phyloP scores from a whole-genome alignment of 2,888 invertebrate genomes.

The Synergus japonicus region DNA sequence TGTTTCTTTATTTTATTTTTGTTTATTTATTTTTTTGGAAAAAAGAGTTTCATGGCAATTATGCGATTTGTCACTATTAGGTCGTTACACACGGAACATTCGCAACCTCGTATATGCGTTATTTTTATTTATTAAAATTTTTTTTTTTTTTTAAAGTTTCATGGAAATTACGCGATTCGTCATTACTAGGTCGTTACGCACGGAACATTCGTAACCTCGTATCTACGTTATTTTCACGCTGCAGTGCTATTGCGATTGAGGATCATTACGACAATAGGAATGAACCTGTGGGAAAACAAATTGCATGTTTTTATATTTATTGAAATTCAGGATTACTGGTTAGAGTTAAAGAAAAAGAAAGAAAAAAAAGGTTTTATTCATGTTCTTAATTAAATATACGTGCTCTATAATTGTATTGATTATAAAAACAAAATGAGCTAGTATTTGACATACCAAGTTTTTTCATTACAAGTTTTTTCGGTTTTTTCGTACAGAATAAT shows the following conservation, averaged over 20 bases:
- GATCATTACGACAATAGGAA: constrained; percentile 15
- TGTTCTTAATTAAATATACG: too few relatives aligned
- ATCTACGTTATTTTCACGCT: constrained; percentile 22
- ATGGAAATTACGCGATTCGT: background rate
- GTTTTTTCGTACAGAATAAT: too few relatives aligned
- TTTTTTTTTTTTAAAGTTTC: background rate
- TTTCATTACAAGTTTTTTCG: too few relatives aligned
- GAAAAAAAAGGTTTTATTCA: too few relatives aligned
- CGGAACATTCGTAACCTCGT: constrained; percentile 18
- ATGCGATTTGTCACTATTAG: constrained; percentile 5
- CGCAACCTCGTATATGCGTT: background rate
- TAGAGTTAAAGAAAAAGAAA: too few relatives aligned
- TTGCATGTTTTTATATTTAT: background rate
- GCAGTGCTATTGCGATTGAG: background rate
- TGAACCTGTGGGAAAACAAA: background rate
- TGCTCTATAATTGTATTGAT: too few relatives aligned
- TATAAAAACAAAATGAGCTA: too few relatives aligned
- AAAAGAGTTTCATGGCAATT: background rate
- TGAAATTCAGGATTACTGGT: background rate
- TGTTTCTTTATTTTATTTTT: background rate
- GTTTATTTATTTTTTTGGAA: too few relatives aligned
- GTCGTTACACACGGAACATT: constrained; percentile 34
- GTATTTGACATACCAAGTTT: too few relatives aligned
- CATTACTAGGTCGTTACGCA: constrained; percentile 35
- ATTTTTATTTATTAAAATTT: background rate